These are phyloP conservation scores for Oscheius onirici DNA, from an alignment of 2,888 invertebrate genomes.

Conservation along the genomic window DNA sequence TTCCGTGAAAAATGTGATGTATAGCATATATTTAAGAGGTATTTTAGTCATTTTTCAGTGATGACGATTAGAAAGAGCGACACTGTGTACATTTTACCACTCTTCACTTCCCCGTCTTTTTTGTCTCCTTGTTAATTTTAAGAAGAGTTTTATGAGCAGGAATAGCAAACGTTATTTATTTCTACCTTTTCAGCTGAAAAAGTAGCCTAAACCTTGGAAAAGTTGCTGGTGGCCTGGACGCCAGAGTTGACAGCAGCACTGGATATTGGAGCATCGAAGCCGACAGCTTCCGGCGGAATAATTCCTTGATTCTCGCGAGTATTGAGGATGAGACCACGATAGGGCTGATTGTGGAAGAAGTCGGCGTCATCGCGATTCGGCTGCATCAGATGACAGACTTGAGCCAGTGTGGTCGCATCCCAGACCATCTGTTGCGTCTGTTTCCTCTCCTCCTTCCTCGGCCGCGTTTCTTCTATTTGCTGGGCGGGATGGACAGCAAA, in stretches of 20 bases:
- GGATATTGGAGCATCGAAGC: no score
- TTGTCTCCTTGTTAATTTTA: conserved; percentile 10
- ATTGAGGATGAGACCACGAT: no score
- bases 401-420: conserved; percentile 10
- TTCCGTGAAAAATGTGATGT: conserved; percentile 20
- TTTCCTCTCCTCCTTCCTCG: neutral
- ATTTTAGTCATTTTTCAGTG: conserved; percentile 10
- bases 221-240: no score
- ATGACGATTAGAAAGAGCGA: conserved; percentile 20
- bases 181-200: neutral
- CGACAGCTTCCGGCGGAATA: no score
- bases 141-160: conserved; percentile 5
- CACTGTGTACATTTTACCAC: conserved; percentile 11
- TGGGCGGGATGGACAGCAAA: neutral
- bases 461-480: neutral
- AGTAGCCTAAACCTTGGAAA: no score
- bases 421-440: neutral
- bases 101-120: no score
- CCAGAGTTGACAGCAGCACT: no score
- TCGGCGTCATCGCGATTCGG: neutral
- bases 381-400: neutral
- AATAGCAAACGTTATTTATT: neutral
- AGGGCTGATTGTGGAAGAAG: no score
- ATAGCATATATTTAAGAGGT: conserved; percentile 24
- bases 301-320: no score